phyloP scores from a whole-genome alignment of 2,113 vertebrate genomes.

The Nesogale talazaci region DNA sequence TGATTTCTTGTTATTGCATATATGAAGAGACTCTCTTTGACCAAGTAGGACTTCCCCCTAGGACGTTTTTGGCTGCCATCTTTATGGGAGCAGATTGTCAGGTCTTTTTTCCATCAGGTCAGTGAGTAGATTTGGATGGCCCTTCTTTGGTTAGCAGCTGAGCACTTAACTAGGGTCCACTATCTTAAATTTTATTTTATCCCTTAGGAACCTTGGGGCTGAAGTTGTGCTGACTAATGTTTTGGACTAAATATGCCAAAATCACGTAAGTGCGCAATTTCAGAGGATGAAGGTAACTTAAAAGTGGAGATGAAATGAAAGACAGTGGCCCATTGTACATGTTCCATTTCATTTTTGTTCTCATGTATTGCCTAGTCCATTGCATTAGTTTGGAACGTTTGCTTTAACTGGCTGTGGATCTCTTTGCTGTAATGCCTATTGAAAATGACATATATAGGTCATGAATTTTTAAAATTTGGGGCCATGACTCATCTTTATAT shows the following conservation, averaged over 20 bases:
- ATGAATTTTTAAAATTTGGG: not conserved
- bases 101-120: not conserved
- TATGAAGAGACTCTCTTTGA: not conserved
- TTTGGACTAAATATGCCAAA: not conserved
- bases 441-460: not conserved
- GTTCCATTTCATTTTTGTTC: not conserved
- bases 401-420: too few relatives aligned
- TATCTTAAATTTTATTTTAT: not conserved
- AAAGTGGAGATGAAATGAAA: not conserved
- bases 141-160: not conserved
- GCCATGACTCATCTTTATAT: not conserved
- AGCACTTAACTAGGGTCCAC: not conserved
- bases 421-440: not conserved
- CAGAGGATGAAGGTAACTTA: not conserved
- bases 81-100: not conserved
- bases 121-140: not conserved
- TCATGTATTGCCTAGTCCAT: not conserved
- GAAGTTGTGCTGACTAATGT: not conserved
- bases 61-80: not conserved
- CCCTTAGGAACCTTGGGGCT: not conserved
- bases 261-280: not conserved
- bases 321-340: fast-evolving
- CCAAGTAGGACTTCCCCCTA: not conserved
- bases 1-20: not conserved
- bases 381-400: not conserved